These are phyloP conservation scores for Trachelus tabidus DNA, from an alignment of 2,888 invertebrate genomes.

Conservation along the genomic window DNA sequence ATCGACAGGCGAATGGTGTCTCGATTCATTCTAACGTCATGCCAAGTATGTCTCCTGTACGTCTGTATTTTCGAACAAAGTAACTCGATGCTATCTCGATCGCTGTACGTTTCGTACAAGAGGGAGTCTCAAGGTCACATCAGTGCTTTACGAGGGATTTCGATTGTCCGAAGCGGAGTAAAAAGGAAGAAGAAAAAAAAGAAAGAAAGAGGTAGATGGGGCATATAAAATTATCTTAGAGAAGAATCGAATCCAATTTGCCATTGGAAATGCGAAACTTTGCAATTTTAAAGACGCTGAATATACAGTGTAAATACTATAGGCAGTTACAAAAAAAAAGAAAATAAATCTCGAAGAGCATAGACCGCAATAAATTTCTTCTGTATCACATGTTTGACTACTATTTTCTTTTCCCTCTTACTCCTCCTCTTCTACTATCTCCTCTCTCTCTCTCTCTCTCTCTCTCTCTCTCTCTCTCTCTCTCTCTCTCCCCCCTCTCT, in stretches of 20 bases:
- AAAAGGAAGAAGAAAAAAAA: background rate
- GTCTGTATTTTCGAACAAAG: conserved; percentile 35
- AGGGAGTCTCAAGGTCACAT: background rate
- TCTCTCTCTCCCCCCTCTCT: background rate
- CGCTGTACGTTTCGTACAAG: background rate
- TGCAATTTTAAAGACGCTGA: background rate
- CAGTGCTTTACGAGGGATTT: background rate
- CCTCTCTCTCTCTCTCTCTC: too few species aligned
- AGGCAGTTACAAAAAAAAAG: background rate
- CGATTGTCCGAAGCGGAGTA: background rate
- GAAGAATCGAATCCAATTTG: background rate
- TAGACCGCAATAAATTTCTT: background rate
- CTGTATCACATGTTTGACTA: too few species aligned
- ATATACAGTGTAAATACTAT: background rate
- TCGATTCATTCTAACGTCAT: conserved; percentile 27
- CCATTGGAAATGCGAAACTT: background rate
- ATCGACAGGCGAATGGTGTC: conserved; percentile 7
- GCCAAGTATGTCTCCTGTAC: conserved; percentile 6
- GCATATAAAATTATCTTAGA: background rate
- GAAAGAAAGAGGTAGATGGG: background rate
- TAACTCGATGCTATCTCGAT: conserved; percentile 33
- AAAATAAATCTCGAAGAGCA: background rate
- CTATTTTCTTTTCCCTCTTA: too few species aligned
- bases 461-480: background rate
- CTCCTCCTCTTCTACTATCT: background rate